A percentile compares a stretch with the other conserved stretches of the same genome.
These are phyloP conservation scores for Lutraria lutraria DNA, from an alignment of 2,888 invertebrate species.

Conservation along the genomic window DNA sequence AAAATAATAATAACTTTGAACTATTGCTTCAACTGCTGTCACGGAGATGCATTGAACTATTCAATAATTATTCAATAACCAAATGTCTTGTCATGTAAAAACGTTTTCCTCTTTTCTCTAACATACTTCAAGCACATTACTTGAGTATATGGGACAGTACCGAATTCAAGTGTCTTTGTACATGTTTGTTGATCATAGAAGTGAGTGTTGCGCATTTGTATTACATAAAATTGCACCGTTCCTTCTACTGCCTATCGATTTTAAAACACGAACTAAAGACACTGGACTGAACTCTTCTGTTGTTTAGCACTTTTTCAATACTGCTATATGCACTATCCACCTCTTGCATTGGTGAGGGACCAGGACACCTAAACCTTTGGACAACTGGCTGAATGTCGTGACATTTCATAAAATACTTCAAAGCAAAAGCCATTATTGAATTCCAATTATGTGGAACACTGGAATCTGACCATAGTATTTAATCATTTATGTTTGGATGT, in stretches of 20 bases:
- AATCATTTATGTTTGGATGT: background rate
- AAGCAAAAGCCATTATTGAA: constrained; percentile 40
- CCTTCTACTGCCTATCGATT: constrained; percentile 31
- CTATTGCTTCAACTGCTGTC: no score
- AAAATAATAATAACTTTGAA: no score
- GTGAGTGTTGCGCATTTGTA: constrained; percentile 53
- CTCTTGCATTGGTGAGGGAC: constrained; percentile 41
- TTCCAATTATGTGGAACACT: constrained; percentile 51
- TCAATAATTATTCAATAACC: no score
- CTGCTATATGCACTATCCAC: constrained; percentile 31
- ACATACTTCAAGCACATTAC: constrained; percentile 46
- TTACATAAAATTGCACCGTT: constrained; percentile 27
- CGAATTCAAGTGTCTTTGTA: constrained; percentile 30
- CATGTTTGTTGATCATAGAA: no score
- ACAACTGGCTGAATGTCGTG: no score
- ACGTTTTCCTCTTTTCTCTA: constrained; percentile 6
- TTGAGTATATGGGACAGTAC: constrained; percentile 51
- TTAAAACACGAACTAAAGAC: constrained; percentile 42
- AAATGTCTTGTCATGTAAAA: no score
- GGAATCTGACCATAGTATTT: constrained; percentile 49
- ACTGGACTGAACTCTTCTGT: constrained; percentile 59
- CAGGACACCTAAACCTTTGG: constrained; percentile 49
- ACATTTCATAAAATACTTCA: no score
- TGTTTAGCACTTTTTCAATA: constrained; percentile 47
- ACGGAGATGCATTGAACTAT: no score